Evolutionary conservation across 1,140 invertebrate genomes (phyloP).

Genomic region (Sminthurides bifidus): DNA sequence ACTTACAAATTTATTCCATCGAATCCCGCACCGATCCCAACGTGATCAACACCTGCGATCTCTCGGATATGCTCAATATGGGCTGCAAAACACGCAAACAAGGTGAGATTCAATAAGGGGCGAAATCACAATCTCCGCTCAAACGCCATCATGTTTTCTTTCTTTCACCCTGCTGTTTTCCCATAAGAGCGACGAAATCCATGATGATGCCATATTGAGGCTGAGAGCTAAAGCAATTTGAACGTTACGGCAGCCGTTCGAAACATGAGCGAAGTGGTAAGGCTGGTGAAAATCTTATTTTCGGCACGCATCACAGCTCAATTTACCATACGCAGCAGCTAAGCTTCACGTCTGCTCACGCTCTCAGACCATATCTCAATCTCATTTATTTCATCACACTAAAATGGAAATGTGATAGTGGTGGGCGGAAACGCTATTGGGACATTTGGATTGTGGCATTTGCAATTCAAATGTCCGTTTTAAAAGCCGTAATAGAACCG

Average conservation of each 20-base stretch:
- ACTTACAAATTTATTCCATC: conserved; percentile 78
- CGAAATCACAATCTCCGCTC: background rate
- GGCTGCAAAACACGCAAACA: conserved; percentile 44
- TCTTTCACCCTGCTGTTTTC: background rate
- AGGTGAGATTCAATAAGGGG: background rate
- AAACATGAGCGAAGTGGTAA: too few species aligned
- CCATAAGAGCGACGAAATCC: background rate
- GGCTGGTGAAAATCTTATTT: too few species aligned
- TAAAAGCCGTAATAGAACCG: background rate
- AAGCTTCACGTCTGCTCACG: too few species aligned
- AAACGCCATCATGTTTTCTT: background rate
- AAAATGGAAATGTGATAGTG: too few species aligned
- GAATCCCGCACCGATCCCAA: conserved; percentile 76
- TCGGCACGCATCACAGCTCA: too few species aligned
- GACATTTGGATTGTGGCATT: too few species aligned
- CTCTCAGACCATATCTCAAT: too few species aligned
- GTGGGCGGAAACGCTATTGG: too few species aligned
- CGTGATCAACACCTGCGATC: conserved; percentile 70
- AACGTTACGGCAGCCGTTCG: too few species aligned
- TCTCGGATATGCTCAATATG: conserved; percentile 77
- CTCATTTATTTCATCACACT: too few species aligned
- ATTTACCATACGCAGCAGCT: too few species aligned
- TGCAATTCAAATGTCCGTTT: conserved; percentile 3
- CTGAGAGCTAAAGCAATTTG: too few species aligned
- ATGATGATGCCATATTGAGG: background rate